Evolutionary conservation across 2,797 vertebrate genomes (phyloP), one percentile per base, ranked within the genome.

Genomic region (Aselliscus stoliczkanus): DNA sequence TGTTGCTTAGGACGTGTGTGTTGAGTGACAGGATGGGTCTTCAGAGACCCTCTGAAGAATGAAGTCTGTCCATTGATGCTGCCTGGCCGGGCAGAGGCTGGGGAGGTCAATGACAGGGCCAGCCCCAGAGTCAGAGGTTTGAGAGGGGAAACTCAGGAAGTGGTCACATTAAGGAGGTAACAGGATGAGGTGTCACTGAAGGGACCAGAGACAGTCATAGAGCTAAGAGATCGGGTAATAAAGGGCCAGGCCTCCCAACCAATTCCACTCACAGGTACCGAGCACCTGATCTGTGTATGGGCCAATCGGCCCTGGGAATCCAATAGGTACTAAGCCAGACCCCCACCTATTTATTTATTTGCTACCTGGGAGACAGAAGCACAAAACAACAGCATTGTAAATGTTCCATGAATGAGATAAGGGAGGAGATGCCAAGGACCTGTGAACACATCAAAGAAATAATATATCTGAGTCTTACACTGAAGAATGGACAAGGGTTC

Each of bases 201-300:
- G 77, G 39, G 50, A 58, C 39, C 58, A 73, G 70, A 84, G 65
- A n/a, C 1, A 37, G 50, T 27, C 31, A n/a, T n/a, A 34, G 29
- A 67, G 37, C n/a, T 79, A 76, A 56, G 83, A 88, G 44, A 20
- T 9, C 10, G 2, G 1, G 20, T 72, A 25, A 29, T 20, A 34
- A 50, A 54, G 2, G 25, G 11, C 42, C 56, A 58, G 79, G 13
- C 44, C 27, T n/a, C 7, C 77, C 44, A 42, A 31, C 44, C 39
- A 56, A 13, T 58, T 54, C 58, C 18, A 39, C 29, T 70, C 8
- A 1, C 27, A 7, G 0, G 5, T 47, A 2, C 64, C 21, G 47
- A 39, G 7, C 37, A n/a, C n/a, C 34, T 12, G 21, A 69, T 31
- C 1, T 11, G n/a, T 27, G 23, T 0, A 5, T 20, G 21, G 20